A percentile compares a stretch with the other conserved stretches of the same genome.
phyloP scores from a whole-genome alignment of 2,888 invertebrate species.

The Acleris literana region DNA sequence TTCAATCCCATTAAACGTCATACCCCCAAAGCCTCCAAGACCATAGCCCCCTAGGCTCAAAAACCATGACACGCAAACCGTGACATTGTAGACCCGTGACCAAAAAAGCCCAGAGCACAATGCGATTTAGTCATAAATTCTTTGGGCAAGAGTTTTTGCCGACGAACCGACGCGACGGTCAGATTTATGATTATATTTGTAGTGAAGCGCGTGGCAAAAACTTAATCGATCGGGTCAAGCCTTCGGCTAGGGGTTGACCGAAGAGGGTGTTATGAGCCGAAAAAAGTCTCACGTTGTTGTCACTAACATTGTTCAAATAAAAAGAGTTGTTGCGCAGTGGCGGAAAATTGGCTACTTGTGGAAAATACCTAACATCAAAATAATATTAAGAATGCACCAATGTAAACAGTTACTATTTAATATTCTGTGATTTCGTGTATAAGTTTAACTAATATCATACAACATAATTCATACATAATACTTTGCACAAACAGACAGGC shows the following conservation, averaged over 20 bases:
- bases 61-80: constrained; percentile 8
- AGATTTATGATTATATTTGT: constrained; percentile 78
- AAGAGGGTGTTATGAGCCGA: not conserved
- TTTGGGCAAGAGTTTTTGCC: constrained; percentile 71
- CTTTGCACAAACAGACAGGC: no score
- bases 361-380: no score
- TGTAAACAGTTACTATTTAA: no score
- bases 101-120: constrained; percentile 8
- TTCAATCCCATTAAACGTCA: constrained; percentile 18
- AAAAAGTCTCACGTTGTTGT: not conserved
- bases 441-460: no score
- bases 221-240: constrained; percentile 64
- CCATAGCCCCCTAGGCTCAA: constrained; percentile 1
- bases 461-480: no score
- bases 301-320: not conserved
- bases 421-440: no score
- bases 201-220: constrained; percentile 69
- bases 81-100: constrained; percentile 38
- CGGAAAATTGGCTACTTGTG: no score
- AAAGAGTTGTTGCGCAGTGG: not conserved
- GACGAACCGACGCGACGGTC: constrained; percentile 49
- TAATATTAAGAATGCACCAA: no score
- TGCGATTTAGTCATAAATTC: constrained; percentile 73
- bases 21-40: constrained; percentile 37
- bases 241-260: not conserved